A percentile compares a stretch with the other conserved stretches of the same genome.
These are phyloP conservation scores for Luperina nickerlii DNA, from an alignment of 2,888 invertebrate genomes.

Conservation along the genomic window DNA sequence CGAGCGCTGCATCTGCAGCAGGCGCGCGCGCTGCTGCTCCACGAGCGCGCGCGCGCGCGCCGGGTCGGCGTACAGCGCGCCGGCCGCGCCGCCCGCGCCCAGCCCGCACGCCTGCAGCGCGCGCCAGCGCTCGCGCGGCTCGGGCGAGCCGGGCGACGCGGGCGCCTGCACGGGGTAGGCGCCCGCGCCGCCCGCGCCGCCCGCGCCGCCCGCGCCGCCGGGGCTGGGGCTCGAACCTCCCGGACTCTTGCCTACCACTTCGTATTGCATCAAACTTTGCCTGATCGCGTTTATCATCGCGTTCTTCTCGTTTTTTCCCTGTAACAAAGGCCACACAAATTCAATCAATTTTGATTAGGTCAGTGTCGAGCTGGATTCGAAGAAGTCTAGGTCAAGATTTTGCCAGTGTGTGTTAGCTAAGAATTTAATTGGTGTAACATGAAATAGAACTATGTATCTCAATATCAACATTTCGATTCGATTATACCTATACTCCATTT, in stretches of 20 bases:
- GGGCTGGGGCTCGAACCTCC: conserved; percentile 83
- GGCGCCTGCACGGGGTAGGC: conserved; percentile 89
- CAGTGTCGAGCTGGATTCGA: background rate
- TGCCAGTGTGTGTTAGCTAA: background rate
- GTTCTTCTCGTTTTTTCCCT: conserved; percentile 91
- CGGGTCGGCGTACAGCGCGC: conserved; percentile 70
- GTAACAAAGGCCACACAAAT: conserved; percentile 66
- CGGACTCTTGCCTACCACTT: conserved; percentile 92
- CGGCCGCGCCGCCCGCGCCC: conserved; percentile 62
- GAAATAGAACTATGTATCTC: background rate
- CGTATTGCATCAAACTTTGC: conserved; percentile 96
- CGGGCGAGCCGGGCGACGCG: conserved; percentile 78
- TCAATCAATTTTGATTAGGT: background rate
- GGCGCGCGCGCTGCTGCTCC: conserved; percentile 92
- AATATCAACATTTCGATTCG: background rate
- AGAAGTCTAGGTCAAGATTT: background rate
- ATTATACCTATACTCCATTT: conserved; percentile 40
- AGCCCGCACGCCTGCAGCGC: conserved; percentile 61
- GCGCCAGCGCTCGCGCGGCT: conserved; percentile 68
- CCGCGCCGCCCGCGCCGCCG: conserved; percentile 91
- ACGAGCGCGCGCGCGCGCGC: conserved; percentile 88
- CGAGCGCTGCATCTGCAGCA: conserved; percentile 94
- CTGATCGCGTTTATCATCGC: conserved; percentile 96
- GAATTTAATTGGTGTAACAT: background rate
- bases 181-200: conserved; percentile 87